These are phyloP conservation scores for Ageneiosus marmoratus DNA, from an alignment of 2,113 vertebrate species.

Conservation along the genomic window DNA sequence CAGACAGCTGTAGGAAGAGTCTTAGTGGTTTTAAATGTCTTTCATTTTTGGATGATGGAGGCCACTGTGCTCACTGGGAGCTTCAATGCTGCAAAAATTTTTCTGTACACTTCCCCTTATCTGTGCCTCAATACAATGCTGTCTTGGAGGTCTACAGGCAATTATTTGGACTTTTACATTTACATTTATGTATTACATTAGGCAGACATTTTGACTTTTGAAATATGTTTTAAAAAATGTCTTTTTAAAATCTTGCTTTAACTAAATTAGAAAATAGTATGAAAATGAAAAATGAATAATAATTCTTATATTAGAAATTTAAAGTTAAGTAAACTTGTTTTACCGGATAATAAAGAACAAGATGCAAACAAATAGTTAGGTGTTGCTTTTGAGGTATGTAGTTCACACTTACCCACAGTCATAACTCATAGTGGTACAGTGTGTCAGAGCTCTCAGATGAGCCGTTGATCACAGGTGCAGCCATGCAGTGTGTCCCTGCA, in stretches of 20 bases:
- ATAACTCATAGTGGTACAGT: conserved; percentile 38
- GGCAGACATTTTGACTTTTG: too few relatives aligned
- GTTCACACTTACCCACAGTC: conserved; percentile 15
- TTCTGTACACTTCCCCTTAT: too few relatives aligned
- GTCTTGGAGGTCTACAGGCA: too few relatives aligned
- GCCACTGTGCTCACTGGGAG: too few relatives aligned
- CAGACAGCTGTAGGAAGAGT: too few relatives aligned
- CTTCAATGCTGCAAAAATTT: too few relatives aligned
- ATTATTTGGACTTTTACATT: too few relatives aligned
- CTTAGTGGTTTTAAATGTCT: too few relatives aligned
- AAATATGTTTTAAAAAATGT: neutral
- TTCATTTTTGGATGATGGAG: too few relatives aligned
- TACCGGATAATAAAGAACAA: conserved; percentile 6
- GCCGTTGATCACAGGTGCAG: conserved; percentile 46
- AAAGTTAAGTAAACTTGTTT: neutral
- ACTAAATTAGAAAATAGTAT: neutral
- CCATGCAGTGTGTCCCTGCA: conserved; percentile 34
- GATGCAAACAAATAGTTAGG: conserved; percentile 13
- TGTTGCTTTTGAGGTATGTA: conserved; percentile 31
- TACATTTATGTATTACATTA: too few relatives aligned
- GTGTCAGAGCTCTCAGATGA: conserved; percentile 34
- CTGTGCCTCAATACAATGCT: too few relatives aligned
- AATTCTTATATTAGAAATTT: neutral
- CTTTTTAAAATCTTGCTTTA: neutral
- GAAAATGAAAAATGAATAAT: too few relatives aligned